Percentiles rank a stretch among this genome's conserved stretches.
phyloP scores from a whole-genome alignment of 2,888 invertebrate genomes.

The Stenichneumon culpator region DNA sequence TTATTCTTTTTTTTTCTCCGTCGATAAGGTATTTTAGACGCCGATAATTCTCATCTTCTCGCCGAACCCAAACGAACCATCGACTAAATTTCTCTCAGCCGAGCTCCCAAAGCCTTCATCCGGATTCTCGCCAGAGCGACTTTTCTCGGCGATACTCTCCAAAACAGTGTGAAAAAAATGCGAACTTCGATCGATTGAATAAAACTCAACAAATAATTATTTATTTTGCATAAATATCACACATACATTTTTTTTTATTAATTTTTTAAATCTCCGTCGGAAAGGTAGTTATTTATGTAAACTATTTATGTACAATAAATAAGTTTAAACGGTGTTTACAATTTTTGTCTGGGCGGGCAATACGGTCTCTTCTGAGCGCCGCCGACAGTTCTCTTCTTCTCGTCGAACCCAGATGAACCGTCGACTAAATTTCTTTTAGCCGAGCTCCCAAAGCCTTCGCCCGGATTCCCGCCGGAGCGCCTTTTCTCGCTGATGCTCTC shows the following conservation, averaged over 20 bases:
- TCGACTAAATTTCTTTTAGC: not conserved
- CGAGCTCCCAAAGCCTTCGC: not conserved
- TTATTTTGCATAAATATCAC: not conserved
- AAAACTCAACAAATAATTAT: not conserved
- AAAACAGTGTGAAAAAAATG: conserved; percentile 18
- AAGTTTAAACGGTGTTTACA: not conserved
- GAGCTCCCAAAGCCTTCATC: not conserved
- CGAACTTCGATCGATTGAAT: no score
- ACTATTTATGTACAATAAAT: no score
- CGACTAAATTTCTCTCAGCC: not conserved
- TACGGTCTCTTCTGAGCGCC: conserved; percentile 54
- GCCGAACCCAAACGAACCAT: conserved; percentile 20
- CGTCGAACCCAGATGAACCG: conserved; percentile 15
- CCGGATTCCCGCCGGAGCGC: not conserved
- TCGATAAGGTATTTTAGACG: not conserved
- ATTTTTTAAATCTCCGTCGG: not conserved
- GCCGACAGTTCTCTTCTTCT: not conserved
- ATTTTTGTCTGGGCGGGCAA: conserved; percentile 56
- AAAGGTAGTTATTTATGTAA: no score
- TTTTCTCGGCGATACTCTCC: conserved; percentile 41
- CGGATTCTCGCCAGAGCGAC: not conserved
- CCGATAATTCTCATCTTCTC: conserved; percentile 4
- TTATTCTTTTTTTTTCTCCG: not conserved
- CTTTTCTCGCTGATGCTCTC: conserved; percentile 43
- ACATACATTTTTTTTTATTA: not conserved